These are phyloP conservation scores for Piprites chloris DNA, from an alignment of 2,113 vertebrate species.

Conservation along the genomic window DNA sequence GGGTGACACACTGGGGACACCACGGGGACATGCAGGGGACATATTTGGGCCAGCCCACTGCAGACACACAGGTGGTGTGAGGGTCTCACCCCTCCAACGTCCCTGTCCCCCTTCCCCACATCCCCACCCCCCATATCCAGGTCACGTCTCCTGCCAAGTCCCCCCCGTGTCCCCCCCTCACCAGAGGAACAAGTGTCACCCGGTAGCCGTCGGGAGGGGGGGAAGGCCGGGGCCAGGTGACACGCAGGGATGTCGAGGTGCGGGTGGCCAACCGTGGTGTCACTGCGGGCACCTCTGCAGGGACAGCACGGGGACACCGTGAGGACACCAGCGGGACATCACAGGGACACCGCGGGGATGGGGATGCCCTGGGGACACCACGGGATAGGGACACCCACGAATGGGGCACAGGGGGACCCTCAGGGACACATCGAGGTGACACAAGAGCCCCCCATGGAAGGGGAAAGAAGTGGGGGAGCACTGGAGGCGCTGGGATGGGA, in stretches of 20 bases:
- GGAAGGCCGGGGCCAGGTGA: neutral
- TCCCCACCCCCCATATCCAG: neutral
- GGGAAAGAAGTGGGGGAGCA: neutral
- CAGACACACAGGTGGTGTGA: neutral
- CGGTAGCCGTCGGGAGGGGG: neutral
- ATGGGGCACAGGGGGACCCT: neutral
- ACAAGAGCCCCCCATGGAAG: fast-evolving
- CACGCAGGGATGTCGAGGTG: neutral
- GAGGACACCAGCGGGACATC: neutral
- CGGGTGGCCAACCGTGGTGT: neutral
- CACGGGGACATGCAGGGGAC: neutral
- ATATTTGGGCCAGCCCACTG: neutral
- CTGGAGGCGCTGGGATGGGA: neutral
- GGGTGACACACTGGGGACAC: fast-evolving
- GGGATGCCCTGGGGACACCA: neutral
- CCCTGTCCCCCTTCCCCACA: no score
- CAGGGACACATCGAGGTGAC: neutral
- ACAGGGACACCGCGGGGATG: neutral
- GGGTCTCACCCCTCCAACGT: neutral
- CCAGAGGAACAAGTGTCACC: neutral
- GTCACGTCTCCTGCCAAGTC: neutral
- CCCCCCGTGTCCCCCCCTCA: neutral
- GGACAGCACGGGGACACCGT: neutral
- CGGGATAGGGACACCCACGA: neutral
- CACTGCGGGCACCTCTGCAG: neutral